phyloP scores from a whole-genome alignment of 2,888 invertebrate species.

The Leptogaster cylindrica region DNA sequence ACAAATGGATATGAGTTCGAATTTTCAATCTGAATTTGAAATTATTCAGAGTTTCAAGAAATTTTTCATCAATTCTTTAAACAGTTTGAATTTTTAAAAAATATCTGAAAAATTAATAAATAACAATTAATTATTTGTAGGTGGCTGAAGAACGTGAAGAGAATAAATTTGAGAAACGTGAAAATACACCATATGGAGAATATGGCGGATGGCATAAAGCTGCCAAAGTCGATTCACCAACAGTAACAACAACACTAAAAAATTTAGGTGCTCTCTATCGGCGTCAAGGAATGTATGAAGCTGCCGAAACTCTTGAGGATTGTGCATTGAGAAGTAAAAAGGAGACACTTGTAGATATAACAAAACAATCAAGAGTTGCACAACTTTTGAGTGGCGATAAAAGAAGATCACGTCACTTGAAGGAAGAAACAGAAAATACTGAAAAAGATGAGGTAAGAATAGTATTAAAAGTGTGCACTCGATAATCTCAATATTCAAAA shows the following conservation, averaged over 20 bases:
- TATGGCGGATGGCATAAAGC: constrained; percentile 98
- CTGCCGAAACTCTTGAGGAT: constrained; percentile 98
- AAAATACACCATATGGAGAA: constrained; percentile 84
- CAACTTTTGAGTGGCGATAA: constrained; percentile 70
- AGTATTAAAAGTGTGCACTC: too few relatives aligned
- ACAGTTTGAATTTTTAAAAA: constrained; percentile 8
- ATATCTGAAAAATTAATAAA: constrained; percentile 67
- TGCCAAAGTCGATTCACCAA: constrained; percentile 96
- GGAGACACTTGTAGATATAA: constrained; percentile 88
- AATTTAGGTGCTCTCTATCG: constrained; percentile 98
- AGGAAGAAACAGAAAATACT: constrained; percentile 55
- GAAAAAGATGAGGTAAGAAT: constrained; percentile 57
- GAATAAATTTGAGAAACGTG: constrained; percentile 87
- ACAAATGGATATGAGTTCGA: too few relatives aligned
- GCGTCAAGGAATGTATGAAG: constrained; percentile 98
- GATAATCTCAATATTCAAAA: too few relatives aligned
- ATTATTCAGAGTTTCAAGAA: not conserved
- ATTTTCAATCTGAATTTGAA: too few relatives aligned
- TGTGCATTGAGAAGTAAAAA: constrained; percentile 95
- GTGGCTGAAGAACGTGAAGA: constrained; percentile 99
- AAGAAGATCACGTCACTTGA: constrained; percentile 65
- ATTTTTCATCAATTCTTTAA: too few relatives aligned
- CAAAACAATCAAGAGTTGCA: constrained; percentile 87
- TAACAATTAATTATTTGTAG: constrained; percentile 76
- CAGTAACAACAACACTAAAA: constrained; percentile 96